Evolutionary conservation across 1,140 invertebrate species (phyloP), one percentile per base, ranked within the genome.

Genomic region (Archegozetes longisetosus): DNA sequence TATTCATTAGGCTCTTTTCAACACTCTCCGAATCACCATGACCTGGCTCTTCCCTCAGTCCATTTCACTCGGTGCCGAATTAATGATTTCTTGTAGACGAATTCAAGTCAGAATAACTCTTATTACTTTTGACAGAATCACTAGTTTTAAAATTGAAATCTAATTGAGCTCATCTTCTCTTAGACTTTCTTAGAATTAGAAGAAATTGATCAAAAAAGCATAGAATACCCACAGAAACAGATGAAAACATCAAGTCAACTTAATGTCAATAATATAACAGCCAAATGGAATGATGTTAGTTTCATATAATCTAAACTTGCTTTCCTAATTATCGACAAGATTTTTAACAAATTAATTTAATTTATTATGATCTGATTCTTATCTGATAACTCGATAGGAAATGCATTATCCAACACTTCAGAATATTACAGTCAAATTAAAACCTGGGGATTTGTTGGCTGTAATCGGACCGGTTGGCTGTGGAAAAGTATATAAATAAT

Each of bases 381-480:
- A n/a, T n/a, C n/a, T n/a, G n/a, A n/a, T n/a, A n/a, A n/a, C n/a
- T n/a, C n/a, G 0, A 64, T 76, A 2, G 64, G 69, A 22, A 68
- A 46, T 85, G 20, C 4, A 63, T 40, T 55, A 62, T 3, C 54
- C 58, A 23, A 55, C 46, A 32, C 46, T 66, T 4, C 32, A 65
- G 32, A 51, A 65, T 25, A 55, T 66, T 9, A 53, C 40, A 27
- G 17, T 66, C 3, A 28, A 60, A n/a, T 26, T 57, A 3, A 62
- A 64, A 55, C 53, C 65, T 12, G 69, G 70, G 3, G 65, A 72
- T 51, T 68, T 89, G 1, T 79, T 83, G 59, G 82, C 82, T 0
- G 73, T 89, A 0, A 81, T 87, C 53, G 86, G 86, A 9, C 76
- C 80, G 3, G 84, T 88, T 23, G 86, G 85, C 1, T 79, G 26